Percentiles rank a stretch among this genome's conserved stretches.
Conservation (phyloP, 2,113 vertebrate species). For the Oreamnos americanus region DNA sequence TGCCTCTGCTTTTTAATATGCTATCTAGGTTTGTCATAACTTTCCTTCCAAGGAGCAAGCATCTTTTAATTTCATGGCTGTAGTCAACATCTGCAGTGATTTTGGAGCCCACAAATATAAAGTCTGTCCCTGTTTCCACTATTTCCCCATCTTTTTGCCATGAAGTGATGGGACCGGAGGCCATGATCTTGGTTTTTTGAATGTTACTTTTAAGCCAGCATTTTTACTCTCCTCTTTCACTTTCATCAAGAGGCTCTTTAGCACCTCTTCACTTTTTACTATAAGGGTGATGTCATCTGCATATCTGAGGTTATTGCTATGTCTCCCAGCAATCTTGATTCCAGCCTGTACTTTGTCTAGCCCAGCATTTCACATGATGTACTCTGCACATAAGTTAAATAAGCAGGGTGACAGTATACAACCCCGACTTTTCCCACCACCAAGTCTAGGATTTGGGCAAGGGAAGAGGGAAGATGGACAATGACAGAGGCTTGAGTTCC, state of each 20-base stretch:
- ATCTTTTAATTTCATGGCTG: neutral
- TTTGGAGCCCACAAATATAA: neutral
- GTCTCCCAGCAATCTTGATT: neutral
- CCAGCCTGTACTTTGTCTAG: neutral
- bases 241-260: neutral
- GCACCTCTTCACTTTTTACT: neutral
- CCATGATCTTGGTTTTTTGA: neutral
- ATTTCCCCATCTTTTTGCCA: neutral
- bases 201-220: neutral
- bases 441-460: neutral
- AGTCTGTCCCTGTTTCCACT: neutral
- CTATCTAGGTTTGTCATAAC: neutral
- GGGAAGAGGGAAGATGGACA: neutral
- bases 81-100: neutral
- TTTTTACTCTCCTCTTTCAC: neutral
- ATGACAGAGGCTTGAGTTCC: neutral
- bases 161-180: neutral
- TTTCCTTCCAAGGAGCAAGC: neutral
- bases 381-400: neutral
- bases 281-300: neutral
- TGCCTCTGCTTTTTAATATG: neutral
- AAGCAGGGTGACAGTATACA: neutral
- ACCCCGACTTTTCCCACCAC: neutral
- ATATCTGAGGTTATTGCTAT: neutral
- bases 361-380: neutral